Evolutionary conservation across 2,113 vertebrate genomes (phyloP).

Genomic region (Ailurus styani): DNA sequence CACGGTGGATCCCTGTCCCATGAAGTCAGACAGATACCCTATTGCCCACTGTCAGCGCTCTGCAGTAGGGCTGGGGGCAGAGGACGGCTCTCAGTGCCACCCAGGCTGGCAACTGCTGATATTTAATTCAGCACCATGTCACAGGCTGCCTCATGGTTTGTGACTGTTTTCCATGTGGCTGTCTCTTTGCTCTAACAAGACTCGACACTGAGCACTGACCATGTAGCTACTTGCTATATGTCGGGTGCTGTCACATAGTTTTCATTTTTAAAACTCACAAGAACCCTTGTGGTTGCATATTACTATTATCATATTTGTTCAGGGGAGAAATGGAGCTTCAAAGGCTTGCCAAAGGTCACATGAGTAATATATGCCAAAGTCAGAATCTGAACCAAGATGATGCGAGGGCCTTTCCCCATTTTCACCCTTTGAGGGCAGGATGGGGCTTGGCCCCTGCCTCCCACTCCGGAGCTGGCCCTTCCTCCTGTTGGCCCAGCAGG

Average conservation of each 20-base stretch:
- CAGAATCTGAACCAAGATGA: not conserved
- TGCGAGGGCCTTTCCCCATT: not conserved
- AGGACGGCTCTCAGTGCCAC: not conserved
- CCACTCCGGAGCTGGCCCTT: too few species aligned
- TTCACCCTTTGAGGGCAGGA: not conserved
- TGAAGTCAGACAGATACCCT: not conserved
- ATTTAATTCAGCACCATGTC: constrained; percentile 8
- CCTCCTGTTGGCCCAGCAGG: accelerated
- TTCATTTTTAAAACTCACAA: not conserved
- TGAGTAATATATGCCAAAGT: not conserved
- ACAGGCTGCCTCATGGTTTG: not conserved
- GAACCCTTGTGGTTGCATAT: not conserved
- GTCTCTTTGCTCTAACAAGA: constrained; percentile 23
- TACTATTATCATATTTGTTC: not conserved
- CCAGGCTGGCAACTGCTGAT: constrained; percentile 41
- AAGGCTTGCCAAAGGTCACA: not conserved
- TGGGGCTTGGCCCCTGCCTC: not conserved
- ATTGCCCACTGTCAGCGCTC: not conserved
- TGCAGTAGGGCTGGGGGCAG: not conserved
- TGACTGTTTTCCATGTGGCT: not conserved
- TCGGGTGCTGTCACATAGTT: not conserved
- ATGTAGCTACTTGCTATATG: not conserved
- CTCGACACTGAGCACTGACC: not conserved
- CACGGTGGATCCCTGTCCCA: not conserved
- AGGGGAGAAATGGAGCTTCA: not conserved